Percentiles rank a stretch among this genome's conserved stretches.
phyloP scores from a whole-genome alignment of 2,888 invertebrate genomes.

The Apodemia zela region DNA sequence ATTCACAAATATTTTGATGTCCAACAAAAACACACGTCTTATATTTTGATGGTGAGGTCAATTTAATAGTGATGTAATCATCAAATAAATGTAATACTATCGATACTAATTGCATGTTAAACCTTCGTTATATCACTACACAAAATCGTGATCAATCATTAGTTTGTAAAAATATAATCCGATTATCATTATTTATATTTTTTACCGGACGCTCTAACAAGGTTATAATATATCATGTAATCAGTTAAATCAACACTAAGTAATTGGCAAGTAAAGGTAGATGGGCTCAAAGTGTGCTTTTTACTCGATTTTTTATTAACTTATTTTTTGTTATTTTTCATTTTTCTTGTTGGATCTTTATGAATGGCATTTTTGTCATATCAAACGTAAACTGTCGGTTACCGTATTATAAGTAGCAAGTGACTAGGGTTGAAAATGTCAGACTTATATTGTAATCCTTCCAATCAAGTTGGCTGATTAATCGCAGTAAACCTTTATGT shows the following conservation, averaged over 20 bases:
- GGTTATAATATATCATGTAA: slow-evolving; percentile 14
- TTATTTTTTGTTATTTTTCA: no score
- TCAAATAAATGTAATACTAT: slow-evolving; percentile 8
- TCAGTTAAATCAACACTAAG: slow-evolving; percentile 6
- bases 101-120: slow-evolving; percentile 12
- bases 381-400: no score
- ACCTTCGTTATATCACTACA: slow-evolving; percentile 13
- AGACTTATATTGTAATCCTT: no score
- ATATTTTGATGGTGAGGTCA: slow-evolving; percentile 12
- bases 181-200: slow-evolving; percentile 18
- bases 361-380: no score
- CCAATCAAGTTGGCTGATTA: no score
- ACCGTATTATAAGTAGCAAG: no score
- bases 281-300: no score
- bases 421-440: no score
- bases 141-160: slow-evolving; percentile 22
- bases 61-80: slow-evolving; percentile 10
- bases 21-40: not conserved
- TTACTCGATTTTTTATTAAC: no score
- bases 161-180: slow-evolving; percentile 18
- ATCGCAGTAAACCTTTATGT: no score
- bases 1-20: slow-evolving; percentile 6
- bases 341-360: no score
- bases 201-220: slow-evolving; percentile 9
- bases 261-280: slow-evolving; percentile 1